Percentiles rank a stretch among this genome's conserved stretches.
These are phyloP conservation scores for Lacerta bilineata DNA, from an alignment of 2,797 vertebrate species.

Conservation along the genomic window DNA sequence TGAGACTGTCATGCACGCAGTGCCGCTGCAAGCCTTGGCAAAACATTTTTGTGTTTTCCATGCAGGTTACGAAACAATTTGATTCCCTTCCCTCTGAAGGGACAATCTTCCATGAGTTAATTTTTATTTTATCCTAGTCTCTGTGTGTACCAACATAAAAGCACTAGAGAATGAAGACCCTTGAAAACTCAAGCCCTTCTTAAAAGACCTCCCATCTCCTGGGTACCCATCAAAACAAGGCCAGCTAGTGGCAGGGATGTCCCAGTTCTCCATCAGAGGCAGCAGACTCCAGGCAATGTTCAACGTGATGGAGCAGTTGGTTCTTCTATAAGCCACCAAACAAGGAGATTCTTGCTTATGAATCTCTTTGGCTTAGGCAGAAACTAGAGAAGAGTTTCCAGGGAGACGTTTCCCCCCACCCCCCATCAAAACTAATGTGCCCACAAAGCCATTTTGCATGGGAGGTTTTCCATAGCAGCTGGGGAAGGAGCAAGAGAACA, in stretches of 20 bases:
- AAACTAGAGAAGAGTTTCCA: slow-evolving; percentile 17
- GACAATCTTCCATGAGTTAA: background rate
- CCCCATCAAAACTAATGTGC: slow-evolving; percentile 40
- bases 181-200: background rate
- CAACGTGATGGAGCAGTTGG: background rate
- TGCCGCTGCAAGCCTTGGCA: slow-evolving; percentile 28
- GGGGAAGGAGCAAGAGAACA: slow-evolving; percentile 42
- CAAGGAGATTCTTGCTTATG: slow-evolving; percentile 49
- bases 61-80: slow-evolving; percentile 21
- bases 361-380: slow-evolving; percentile 28
- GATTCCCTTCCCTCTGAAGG: background rate
- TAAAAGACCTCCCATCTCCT: fast-evolving
- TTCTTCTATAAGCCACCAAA: background rate
- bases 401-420: background rate
- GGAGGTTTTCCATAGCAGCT: slow-evolving; percentile 31
- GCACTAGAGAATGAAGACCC: background rate
- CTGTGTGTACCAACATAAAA: too few relatives aligned
- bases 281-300: background rate
- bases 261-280: background rate
- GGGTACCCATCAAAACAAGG: background rate
- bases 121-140: background rate
- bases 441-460: slow-evolving; percentile 9
- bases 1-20: slow-evolving; percentile 27
- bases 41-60: slow-evolving; percentile 13
- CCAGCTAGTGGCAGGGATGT: background rate